phyloP scores from a whole-genome alignment of 2,888 invertebrate species.

The Andricus quercusramuli region DNA sequence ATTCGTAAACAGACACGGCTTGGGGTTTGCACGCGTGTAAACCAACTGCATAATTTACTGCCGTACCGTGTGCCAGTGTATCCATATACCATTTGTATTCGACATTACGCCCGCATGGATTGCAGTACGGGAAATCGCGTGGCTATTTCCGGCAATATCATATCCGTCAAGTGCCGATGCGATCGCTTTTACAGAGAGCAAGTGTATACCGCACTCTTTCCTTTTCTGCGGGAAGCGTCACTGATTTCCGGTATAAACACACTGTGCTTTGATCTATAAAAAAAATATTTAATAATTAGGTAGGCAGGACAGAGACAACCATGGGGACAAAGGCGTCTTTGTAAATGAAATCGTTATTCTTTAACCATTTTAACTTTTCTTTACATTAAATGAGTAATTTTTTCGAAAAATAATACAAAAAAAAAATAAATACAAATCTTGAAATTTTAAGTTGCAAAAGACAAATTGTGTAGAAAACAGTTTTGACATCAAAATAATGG shows the following conservation, averaged over 20 bases:
- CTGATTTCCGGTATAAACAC: constrained; percentile 24
- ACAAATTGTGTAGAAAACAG: too few relatives aligned
- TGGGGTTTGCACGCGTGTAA: constrained; percentile 45
- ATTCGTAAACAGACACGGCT: constrained; percentile 52
- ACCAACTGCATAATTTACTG: constrained; percentile 69
- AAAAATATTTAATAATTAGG: background rate
- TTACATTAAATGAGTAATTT: too few relatives aligned
- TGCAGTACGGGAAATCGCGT: constrained; percentile 68
- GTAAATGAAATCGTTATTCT: too few relatives aligned
- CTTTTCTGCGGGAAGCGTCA: constrained; percentile 10
- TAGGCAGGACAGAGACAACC: too few relatives aligned
- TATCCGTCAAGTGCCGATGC: constrained; percentile 65
- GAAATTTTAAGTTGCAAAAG: too few relatives aligned
- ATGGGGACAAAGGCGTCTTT: too few relatives aligned
- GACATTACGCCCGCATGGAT: constrained; percentile 69
- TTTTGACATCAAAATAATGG: too few relatives aligned
- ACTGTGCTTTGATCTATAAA: background rate
- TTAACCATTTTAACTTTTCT: too few relatives aligned
- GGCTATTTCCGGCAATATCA: constrained; percentile 73
- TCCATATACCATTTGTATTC: constrained; percentile 71
- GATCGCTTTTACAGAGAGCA: constrained; percentile 16
- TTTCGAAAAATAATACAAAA: too few relatives aligned
- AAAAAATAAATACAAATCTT: too few relatives aligned
- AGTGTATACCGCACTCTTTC: constrained; percentile 33
- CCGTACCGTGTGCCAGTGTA: constrained; percentile 56